phyloP scores from a whole-genome alignment of 2,113 vertebrate species.

The Vidua chalybeata region DNA sequence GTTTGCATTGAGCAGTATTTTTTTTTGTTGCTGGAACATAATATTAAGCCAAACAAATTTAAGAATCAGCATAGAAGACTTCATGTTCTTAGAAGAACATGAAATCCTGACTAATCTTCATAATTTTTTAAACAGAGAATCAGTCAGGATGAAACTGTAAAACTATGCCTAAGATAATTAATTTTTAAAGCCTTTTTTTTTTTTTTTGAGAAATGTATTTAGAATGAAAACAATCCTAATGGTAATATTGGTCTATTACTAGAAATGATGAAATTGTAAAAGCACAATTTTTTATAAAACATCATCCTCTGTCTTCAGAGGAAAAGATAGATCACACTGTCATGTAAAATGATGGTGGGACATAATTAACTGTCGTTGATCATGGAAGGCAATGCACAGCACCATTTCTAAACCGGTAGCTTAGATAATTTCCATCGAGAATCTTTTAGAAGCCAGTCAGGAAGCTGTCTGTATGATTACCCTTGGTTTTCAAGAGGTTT shows the following conservation, averaged over 20 bases:
- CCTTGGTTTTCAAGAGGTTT: background rate
- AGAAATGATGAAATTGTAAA: conserved; percentile 54
- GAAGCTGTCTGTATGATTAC: conserved; percentile 21
- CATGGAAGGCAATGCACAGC: conserved; percentile 16
- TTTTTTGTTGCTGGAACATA: background rate
- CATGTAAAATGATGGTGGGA: conserved; percentile 37
- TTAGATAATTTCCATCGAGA: conserved; percentile 18
- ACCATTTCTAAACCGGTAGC: conserved; percentile 29
- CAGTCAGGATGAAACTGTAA: conserved; percentile 21
- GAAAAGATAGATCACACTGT: conserved; percentile 42
- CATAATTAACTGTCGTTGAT: conserved; percentile 56
- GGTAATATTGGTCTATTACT: conserved; percentile 46
- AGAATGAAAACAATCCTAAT: conserved; percentile 54
- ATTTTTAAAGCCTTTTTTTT: conserved; percentile 37
- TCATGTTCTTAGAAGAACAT: background rate
- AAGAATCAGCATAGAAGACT: background rate
- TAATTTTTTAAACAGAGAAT: conserved; percentile 37
- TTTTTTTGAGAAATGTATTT: conserved; percentile 33
- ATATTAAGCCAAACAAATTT: background rate
- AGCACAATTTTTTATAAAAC: conserved; percentile 40
- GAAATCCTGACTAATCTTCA: conserved; percentile 38
- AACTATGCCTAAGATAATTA: conserved; percentile 44
- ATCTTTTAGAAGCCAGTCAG: background rate
- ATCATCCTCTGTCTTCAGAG: conserved; percentile 11
- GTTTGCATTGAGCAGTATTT: background rate